These are phyloP conservation scores for Holotrichia oblita DNA, from an alignment of 1,140 invertebrate genomes.

Conservation along the genomic window DNA sequence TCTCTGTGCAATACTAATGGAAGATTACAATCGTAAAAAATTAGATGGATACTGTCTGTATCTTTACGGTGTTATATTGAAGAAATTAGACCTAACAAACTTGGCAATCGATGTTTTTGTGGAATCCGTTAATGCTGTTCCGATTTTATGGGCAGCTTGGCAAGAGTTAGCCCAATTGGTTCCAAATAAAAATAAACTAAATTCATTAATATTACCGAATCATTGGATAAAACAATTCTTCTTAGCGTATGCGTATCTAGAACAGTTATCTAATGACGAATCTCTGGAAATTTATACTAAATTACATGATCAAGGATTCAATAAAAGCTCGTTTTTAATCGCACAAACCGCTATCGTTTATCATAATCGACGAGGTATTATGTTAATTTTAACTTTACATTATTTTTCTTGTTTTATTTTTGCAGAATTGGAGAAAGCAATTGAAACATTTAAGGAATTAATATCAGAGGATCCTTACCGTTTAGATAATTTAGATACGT, in stretches of 20 bases:
- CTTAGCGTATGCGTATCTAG: slow-evolving; percentile 88
- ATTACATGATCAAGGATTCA: slow-evolving; percentile 82
- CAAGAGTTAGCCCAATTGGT: slow-evolving; percentile 89
- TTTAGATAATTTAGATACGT: slow-evolving; percentile 95
- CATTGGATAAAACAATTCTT: slow-evolving; percentile 98
- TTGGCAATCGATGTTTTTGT: slow-evolving; percentile 81
- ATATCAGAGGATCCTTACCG: slow-evolving; percentile 90
- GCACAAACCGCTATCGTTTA: slow-evolving; percentile 92
- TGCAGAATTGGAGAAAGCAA: slow-evolving; percentile 90
- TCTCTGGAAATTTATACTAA: slow-evolving; percentile 84
- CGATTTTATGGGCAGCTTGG: slow-evolving; percentile 94
- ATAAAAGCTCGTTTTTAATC: slow-evolving; percentile 88
- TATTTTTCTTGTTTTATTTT: slow-evolving; percentile 47
- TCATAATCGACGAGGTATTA: slow-evolving; percentile 88
- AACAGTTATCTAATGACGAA: slow-evolving; percentile 90
- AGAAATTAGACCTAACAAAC: slow-evolving; percentile 82
- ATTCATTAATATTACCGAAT: slow-evolving; percentile 77
- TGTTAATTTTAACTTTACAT: neutral
- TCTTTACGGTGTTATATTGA: slow-evolving; percentile 90
- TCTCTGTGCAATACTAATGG: slow-evolving; percentile 66
- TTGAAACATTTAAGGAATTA: slow-evolving; percentile 83
- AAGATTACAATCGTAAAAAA: slow-evolving; percentile 69
- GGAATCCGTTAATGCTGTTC: slow-evolving; percentile 79
- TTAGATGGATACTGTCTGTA: slow-evolving; percentile 91
- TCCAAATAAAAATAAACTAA: slow-evolving; percentile 77